Evolutionary conservation across 2,888 invertebrate genomes (phyloP).

Genomic region (Deroplatys truncata): DNA sequence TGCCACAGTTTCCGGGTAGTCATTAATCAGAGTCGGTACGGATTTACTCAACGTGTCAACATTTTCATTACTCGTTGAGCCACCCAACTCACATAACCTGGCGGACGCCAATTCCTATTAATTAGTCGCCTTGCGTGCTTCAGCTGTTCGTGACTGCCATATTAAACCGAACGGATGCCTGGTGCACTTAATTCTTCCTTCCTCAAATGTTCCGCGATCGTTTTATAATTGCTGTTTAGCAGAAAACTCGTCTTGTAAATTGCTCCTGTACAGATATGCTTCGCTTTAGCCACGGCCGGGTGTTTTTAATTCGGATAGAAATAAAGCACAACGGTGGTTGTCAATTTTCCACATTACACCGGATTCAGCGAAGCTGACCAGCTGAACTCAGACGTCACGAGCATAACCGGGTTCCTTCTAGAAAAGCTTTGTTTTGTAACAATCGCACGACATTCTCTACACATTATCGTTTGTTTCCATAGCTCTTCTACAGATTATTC

Average conservation of each 20-base stretch:
- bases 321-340: not conserved
- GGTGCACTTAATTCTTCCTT: not conserved
- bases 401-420: too few species aligned
- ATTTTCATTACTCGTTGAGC: not conserved
- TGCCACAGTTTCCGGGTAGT: not conserved
- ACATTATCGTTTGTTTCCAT: too few species aligned
- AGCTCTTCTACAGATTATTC: too few species aligned
- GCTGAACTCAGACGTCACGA: too few species aligned
- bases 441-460: too few species aligned
- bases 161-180: not conserved
- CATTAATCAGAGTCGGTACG: not conserved
- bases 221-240: not conserved
- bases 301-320: not conserved
- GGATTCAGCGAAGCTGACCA: not conserved
- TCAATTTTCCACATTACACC: not conserved
- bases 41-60: not conserved
- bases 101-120: not conserved
- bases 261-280: not conserved
- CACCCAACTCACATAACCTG: not conserved
- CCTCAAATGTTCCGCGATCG: not conserved
- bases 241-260: not conserved
- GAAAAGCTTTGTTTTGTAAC: too few species aligned
- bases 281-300: not conserved
- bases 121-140: slow-evolving; percentile 2
- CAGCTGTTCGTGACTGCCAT: not conserved